phyloP scores from a whole-genome alignment of 1,140 invertebrate genomes.

The Heliconius eleuchia region DNA sequence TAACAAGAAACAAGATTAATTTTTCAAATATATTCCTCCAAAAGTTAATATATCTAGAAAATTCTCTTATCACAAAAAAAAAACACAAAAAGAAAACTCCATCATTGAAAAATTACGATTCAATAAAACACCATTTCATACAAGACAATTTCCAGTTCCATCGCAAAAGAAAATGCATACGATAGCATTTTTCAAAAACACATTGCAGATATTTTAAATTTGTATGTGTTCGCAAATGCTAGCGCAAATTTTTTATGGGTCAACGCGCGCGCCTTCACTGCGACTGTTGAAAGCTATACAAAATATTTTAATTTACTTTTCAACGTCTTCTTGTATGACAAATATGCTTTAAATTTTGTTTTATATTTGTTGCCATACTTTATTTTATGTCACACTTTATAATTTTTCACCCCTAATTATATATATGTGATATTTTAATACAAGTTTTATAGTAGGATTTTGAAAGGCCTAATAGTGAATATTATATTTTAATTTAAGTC shows the following conservation, averaged over 20 bases:
- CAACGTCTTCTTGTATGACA: slow-evolving; percentile 20
- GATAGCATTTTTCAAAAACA: slow-evolving; percentile 7
- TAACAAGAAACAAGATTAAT: too few relatives aligned
- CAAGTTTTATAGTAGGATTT: not conserved
- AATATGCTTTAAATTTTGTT: slow-evolving; percentile 18
- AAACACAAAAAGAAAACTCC: not conserved
- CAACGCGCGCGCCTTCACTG: slow-evolving; percentile 49
- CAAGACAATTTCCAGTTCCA: slow-evolving; percentile 22
- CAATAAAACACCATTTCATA: slow-evolving; percentile 6
- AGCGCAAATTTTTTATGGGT: slow-evolving; percentile 52
- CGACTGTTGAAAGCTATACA: slow-evolving; percentile 49
- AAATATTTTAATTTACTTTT: slow-evolving; percentile 51
- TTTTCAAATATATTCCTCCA: too few relatives aligned
- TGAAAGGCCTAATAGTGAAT: not conserved
- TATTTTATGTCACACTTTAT: not conserved
- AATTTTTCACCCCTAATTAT: not conserved
- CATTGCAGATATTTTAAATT: slow-evolving; percentile 25
- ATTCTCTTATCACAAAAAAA: not conserved
- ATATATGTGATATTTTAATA: not conserved
- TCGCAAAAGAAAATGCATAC: slow-evolving; percentile 9
- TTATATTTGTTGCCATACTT: not conserved
- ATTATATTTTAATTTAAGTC: not conserved
- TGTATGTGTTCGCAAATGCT: slow-evolving; percentile 52
- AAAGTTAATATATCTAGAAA: too few relatives aligned
- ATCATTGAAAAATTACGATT: not conserved